phyloP scores from a whole-genome alignment of 2,888 invertebrate genomes.

The Atherix ibis region DNA sequence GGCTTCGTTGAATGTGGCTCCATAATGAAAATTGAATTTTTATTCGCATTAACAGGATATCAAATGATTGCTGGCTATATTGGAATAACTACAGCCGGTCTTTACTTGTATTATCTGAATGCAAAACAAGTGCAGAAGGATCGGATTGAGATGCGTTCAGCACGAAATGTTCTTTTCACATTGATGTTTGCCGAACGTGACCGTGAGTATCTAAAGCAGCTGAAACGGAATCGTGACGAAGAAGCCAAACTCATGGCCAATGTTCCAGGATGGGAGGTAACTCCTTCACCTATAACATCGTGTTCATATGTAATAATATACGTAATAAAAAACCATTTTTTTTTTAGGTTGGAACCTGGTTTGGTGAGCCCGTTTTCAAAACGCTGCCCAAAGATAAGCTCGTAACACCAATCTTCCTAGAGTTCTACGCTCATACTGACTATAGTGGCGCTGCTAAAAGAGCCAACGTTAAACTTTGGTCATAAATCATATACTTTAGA shows the following conservation, averaged over 20 bases:
- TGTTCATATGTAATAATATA: too few relatives aligned
- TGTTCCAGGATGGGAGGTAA: conserved; percentile 76
- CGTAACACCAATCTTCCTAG: conserved; percentile 45
- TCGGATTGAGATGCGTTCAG: conserved; percentile 60
- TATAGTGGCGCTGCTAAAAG: conserved; percentile 38
- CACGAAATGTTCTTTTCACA: conserved; percentile 59
- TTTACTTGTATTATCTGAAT: conserved; percentile 41
- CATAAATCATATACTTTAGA: too few relatives aligned
- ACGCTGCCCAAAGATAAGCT: conserved; percentile 46
- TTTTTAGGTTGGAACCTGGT: conserved; percentile 54
- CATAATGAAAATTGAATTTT: not conserved
- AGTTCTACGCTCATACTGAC: conserved; percentile 54
- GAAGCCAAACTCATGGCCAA: conserved; percentile 79
- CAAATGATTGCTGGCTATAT: conserved; percentile 45
- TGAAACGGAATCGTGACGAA: conserved; percentile 63
- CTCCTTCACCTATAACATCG: conserved; percentile 2
- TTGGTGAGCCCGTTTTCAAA: conserved; percentile 67
- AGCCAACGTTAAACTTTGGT: conserved; percentile 37
- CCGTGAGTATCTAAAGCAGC: conserved; percentile 64
- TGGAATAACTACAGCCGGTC: conserved; percentile 39
- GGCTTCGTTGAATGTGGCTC: not conserved
- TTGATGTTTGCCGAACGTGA: conserved; percentile 71
- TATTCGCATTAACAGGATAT: conserved; percentile 36
- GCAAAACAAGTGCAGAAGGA: conserved; percentile 37
- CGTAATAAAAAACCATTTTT: too few relatives aligned